Conservation (phyloP, 1,140 invertebrate genomes). For the Bombus soroeensis region DNA sequence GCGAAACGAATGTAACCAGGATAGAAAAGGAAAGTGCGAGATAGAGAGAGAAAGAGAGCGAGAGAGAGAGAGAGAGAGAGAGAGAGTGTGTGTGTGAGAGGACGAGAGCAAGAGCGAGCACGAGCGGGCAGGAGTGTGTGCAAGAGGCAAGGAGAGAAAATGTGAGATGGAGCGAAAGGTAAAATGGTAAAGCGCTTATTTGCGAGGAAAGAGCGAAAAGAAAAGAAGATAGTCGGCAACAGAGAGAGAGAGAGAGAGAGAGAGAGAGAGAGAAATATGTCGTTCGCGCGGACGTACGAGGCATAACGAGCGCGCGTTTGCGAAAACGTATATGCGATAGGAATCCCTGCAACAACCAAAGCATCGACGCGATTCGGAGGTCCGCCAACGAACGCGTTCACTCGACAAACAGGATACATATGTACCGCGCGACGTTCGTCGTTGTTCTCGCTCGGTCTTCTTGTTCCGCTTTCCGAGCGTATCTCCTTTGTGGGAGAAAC, state of each 20-base stretch:
- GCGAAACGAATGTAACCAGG: conserved; percentile 6
- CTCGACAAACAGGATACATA: neutral
- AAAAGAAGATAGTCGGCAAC: neutral
- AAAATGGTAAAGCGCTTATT: neutral
- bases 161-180: neutral
- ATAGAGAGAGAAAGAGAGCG: neutral
- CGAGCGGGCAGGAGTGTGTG: neutral
- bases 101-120: neutral
- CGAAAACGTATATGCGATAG: neutral
- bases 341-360: conserved; percentile 22
- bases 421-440: conserved; percentile 11
- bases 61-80: neutral
- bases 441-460: conserved; percentile 29
- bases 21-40: neutral
- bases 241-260: neutral
- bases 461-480: conserved; percentile 18
- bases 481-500: too few species aligned
- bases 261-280: neutral
- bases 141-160: neutral
- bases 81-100: neutral
- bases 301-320: conserved; percentile 48
- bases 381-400: neutral
- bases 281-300: conserved; percentile 16
- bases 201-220: neutral
- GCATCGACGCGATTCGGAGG: conserved; percentile 4